phyloP scores from a whole-genome alignment of 1,140 invertebrate species.

The Paracyclopina nana region DNA sequence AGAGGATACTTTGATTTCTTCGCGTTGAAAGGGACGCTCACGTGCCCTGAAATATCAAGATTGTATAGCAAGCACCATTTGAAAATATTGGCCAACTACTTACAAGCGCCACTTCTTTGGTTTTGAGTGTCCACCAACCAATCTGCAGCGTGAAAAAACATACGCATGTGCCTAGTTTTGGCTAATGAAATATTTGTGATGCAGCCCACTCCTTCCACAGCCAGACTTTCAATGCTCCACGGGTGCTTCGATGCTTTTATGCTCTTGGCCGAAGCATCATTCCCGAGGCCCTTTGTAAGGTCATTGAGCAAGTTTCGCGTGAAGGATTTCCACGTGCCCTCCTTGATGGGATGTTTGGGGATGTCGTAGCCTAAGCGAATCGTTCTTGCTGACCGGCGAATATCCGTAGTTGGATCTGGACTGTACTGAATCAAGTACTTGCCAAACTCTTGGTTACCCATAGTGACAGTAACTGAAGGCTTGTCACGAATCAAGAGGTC shows the following conservation, averaged over 20 bases:
- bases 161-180: constrained; percentile 58
- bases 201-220: constrained; percentile 41
- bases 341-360: background rate
- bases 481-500: no score
- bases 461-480: no score
- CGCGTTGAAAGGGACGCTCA: constrained; percentile 39
- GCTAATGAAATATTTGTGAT: constrained; percentile 61
- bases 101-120: constrained; percentile 52
- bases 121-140: constrained; percentile 83
- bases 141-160: constrained; percentile 75
- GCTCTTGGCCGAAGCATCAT: constrained; percentile 20
- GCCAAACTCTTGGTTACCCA: no score
- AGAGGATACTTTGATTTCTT: constrained; percentile 2
- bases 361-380: no score
- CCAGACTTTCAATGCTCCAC: constrained; percentile 23
- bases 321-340: constrained; percentile 45
- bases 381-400: no score
- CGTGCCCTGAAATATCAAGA: no score
- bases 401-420: no score
- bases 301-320: constrained; percentile 76
- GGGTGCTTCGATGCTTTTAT: constrained; percentile 21
- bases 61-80: no score
- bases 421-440: no score
- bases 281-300: constrained; percentile 60
- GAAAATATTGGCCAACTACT: no score